Conservation (phyloP, 1,140 invertebrate species). For the Papilio xuthus region DNA sequence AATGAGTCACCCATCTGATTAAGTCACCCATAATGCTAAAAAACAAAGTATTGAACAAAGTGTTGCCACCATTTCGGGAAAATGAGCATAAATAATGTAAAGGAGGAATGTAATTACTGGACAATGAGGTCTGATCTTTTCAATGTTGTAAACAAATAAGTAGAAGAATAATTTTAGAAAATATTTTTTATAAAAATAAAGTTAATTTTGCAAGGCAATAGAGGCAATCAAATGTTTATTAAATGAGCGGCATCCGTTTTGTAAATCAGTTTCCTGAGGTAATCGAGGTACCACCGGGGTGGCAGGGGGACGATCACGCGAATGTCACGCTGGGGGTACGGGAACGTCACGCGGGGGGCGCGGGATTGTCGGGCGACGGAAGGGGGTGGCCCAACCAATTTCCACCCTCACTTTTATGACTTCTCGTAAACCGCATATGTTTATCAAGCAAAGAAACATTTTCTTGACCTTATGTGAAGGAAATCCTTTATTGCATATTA, state of each 20-base stretch:
- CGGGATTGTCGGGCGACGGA: slow-evolving; percentile 1
- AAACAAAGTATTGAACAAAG: not conserved
- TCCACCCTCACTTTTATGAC: slow-evolving; percentile 33
- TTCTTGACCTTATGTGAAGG: slow-evolving; percentile 31
- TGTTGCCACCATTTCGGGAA: not conserved
- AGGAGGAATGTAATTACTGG: not conserved
- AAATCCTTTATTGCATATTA: slow-evolving; percentile 10
- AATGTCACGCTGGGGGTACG: slow-evolving; percentile 22
- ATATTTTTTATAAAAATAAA: not conserved
- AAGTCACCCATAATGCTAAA: not conserved
- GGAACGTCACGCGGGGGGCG: not conserved
- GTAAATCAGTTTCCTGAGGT: slow-evolving; percentile 32
- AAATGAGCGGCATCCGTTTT: not conserved
- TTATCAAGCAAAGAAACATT: slow-evolving; percentile 15
- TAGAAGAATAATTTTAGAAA: not conserved
- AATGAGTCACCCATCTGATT: not conserved
- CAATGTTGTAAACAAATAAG: not conserved
- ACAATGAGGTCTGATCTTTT: not conserved
- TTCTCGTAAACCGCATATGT: slow-evolving; percentile 26
- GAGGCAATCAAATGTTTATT: slow-evolving; percentile 18
- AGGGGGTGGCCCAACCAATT: slow-evolving; percentile 17
- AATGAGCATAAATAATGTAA: not conserved
- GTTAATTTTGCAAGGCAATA: not conserved
- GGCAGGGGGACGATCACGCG: slow-evolving; percentile 25
- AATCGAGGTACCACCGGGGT: not conserved